phyloP scores from a whole-genome alignment of 53 echinoderm and acorn worm genomes.

The Stichopus horrens region DNA sequence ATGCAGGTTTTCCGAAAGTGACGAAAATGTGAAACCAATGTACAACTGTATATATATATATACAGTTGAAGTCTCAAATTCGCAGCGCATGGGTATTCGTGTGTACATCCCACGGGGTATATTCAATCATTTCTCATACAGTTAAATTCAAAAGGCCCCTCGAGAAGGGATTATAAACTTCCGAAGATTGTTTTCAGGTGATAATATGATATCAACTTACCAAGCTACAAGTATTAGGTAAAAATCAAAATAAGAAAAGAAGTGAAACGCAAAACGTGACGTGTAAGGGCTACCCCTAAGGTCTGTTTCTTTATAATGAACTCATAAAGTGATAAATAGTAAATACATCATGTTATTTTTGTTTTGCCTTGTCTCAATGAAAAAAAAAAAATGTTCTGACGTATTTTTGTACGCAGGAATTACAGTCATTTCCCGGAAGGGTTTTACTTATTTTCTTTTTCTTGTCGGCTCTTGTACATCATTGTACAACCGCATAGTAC shows the following conservation, averaged over 20 bases:
- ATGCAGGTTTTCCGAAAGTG: too few relatives aligned
- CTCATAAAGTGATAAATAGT: neutral
- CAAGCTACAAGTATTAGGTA: too few relatives aligned
- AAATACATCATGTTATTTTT: neutral
- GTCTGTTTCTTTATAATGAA: neutral
- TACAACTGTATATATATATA: too few relatives aligned
- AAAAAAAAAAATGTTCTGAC: neutral
- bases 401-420: neutral
- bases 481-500: too few relatives aligned
- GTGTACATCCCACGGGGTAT: neutral
- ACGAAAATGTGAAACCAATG: too few relatives aligned
- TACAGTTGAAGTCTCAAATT: too few relatives aligned
- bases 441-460: neutral
- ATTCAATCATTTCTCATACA: neutral
- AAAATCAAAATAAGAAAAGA: neutral
- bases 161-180: slow-evolving; percentile 2
- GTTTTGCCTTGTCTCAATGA: neutral
- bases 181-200: slow-evolving; percentile 1
- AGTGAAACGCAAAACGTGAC: neutral
- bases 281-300: too few relatives aligned
- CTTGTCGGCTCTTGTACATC: neutral
- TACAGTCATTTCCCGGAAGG: neutral
- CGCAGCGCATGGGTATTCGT: neutral
- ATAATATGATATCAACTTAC: neutral
- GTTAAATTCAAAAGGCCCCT: neutral